A percentile compares a stretch with the other conserved stretches of the same genome.
Conservation (phyloP, 1,140 invertebrate species). For the Acromyrmex echinatior region DNA sequence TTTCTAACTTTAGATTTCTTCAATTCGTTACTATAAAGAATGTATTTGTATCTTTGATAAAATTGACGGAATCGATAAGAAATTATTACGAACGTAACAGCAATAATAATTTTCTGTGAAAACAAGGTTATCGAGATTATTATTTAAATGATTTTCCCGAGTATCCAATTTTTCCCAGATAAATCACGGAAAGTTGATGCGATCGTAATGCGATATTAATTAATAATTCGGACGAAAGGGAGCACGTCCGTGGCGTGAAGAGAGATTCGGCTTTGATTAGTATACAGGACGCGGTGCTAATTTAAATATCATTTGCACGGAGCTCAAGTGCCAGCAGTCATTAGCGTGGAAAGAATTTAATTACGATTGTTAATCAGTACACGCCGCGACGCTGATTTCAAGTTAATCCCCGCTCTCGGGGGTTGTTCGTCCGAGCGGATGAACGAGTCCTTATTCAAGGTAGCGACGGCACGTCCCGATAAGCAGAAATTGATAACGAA, state of each 20-base stretch:
- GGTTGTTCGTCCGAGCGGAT: constrained; percentile 43
- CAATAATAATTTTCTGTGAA: constrained; percentile 1
- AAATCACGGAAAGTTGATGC: constrained; percentile 43
- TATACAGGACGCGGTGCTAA: constrained; percentile 71
- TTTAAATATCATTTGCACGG: constrained; percentile 76
- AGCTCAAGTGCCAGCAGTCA: constrained; percentile 67
- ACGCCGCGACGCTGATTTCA: constrained; percentile 51
- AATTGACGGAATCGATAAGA: background rate
- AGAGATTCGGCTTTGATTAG: constrained; percentile 64
- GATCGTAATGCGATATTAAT: constrained; percentile 58
- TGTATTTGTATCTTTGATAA: background rate
- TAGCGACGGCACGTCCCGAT: constrained; percentile 56
- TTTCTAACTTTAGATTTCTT: background rate
- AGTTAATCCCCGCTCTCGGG: constrained; percentile 65
- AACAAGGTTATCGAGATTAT: constrained; percentile 18
- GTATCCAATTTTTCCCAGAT: constrained; percentile 41
- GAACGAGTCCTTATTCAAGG: constrained; percentile 44
- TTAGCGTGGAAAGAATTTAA: constrained; percentile 76
- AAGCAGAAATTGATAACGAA: constrained; percentile 63
- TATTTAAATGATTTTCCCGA: constrained; percentile 27
- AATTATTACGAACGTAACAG: constrained; percentile 5
- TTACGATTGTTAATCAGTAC: constrained; percentile 62
- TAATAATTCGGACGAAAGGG: constrained; percentile 60
- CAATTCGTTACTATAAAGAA: background rate
- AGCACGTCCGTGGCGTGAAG: constrained; percentile 38